These are phyloP conservation scores for Busseola fusca DNA, from an alignment of 2,888 invertebrate genomes.

Conservation along the genomic window DNA sequence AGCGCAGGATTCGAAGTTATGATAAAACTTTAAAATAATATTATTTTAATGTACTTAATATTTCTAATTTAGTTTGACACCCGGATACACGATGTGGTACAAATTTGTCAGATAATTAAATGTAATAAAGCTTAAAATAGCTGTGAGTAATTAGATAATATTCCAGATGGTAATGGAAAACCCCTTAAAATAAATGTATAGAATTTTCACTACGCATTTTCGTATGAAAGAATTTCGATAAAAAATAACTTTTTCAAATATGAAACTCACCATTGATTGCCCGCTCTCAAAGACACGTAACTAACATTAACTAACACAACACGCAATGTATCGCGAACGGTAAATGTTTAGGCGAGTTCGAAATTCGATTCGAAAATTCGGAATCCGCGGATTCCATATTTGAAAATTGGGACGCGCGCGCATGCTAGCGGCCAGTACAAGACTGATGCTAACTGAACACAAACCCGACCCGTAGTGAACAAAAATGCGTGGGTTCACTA, in stretches of 20 bases:
- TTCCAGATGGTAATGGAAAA: background rate
- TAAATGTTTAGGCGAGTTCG: conserved; percentile 44
- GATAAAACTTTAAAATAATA: conserved; percentile 6
- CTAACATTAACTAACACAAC: conserved; percentile 50
- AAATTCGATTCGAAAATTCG: conserved; percentile 57
- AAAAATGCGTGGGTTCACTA: conserved; percentile 81
- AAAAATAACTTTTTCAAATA: conserved; percentile 1
- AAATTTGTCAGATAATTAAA: conserved; percentile 4
- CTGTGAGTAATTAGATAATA: background rate
- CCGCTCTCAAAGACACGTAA: conserved; percentile 20
- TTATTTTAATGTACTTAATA: background rate
- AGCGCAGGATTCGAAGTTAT: conserved; percentile 25
- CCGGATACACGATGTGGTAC: too few relatives aligned
- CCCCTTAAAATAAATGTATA: background rate
- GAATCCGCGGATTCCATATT: conserved; percentile 67
- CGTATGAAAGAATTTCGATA: background rate
- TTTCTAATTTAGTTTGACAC: background rate
- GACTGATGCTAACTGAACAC: conserved; percentile 79
- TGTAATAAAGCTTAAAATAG: conserved; percentile 2
- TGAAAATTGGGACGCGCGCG: conserved; percentile 77
- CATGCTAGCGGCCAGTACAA: conserved; percentile 69
- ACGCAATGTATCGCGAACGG: conserved; percentile 45
- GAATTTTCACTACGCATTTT: background rate
- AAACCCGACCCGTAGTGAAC: conserved; percentile 75
- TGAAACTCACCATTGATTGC: conserved; percentile 48